phyloP scores from a whole-genome alignment of 23 tunicate species.

The Styela clava region DNA sequence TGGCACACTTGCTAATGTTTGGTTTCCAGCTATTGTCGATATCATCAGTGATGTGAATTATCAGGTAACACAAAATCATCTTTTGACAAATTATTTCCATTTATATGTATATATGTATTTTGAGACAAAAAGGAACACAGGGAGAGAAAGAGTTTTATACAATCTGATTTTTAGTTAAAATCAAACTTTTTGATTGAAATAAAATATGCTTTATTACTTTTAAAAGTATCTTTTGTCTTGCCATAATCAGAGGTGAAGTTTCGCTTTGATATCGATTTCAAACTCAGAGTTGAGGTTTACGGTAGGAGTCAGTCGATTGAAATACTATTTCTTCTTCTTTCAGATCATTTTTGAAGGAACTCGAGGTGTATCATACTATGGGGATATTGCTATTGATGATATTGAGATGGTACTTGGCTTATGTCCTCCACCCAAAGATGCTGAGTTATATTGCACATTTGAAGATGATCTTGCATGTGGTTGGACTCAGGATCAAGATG shows the following conservation, averaged over 20 bases:
- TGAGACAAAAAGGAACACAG: background rate
- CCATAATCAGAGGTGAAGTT: no score
- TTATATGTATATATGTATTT: background rate
- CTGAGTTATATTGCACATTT: constrained; percentile 61
- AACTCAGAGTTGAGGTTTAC: no score
- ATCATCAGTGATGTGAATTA: constrained; percentile 64
- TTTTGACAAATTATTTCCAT: background rate
- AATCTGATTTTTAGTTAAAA: no score
- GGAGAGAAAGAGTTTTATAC: no score
- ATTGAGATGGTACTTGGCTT: constrained; percentile 51
- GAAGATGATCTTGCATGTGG: constrained; percentile 89
- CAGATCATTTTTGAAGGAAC: constrained; percentile 69
- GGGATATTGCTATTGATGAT: constrained; percentile 88
- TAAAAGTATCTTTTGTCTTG: no score
- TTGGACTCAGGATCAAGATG: constrained; percentile 65
- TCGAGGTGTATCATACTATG: constrained; percentile 46
- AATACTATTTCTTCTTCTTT: background rate
- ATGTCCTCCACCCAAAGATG: constrained; percentile 74
- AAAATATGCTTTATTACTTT: no score
- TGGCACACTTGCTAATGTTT: constrained; percentile 39
- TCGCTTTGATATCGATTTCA: no score
- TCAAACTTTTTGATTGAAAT: no score
- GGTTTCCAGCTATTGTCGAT: constrained; percentile 83
- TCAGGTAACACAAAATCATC: constrained; percentile 40
- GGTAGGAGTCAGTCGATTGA: no score